Evolutionary conservation across 2,888 invertebrate genomes (phyloP).

Genomic region (Spisula solida): DNA sequence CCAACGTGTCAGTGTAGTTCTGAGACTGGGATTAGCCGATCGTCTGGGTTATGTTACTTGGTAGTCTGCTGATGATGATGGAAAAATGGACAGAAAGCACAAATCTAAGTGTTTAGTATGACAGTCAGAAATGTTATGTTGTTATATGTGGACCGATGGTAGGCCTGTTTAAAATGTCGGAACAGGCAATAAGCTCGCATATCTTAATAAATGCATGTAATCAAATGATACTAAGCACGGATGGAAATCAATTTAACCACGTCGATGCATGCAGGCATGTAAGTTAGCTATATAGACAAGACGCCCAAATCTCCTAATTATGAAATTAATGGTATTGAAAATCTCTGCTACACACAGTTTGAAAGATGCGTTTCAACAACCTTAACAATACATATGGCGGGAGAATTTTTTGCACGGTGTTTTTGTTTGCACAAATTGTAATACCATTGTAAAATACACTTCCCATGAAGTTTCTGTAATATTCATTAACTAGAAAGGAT

Average conservation of each 20-base stretch:
- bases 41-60: too few species aligned
- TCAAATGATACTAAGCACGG: background rate
- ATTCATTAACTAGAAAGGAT: constrained; percentile 3
- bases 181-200: background rate
- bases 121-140: too few species aligned
- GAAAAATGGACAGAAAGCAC: too few species aligned
- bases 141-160: too few species aligned
- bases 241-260: background rate
- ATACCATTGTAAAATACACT: background rate
- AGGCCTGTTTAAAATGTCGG: too few species aligned
- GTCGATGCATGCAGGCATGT: background rate
- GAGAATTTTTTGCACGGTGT: background rate
- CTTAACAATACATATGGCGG: background rate
- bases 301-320: constrained; percentile 13
- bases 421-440: constrained; percentile 6
- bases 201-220: constrained; percentile 1
- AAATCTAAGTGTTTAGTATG: too few species aligned
- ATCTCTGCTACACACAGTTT: background rate
- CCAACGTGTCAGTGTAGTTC: too few species aligned
- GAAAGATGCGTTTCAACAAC: background rate
- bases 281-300: background rate
- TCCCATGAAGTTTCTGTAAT: constrained; percentile 1
- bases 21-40: too few species aligned
- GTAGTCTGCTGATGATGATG: too few species aligned
- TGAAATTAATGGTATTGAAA: constrained; percentile 20